Percentiles rank a stretch among this genome's conserved stretches.
These are phyloP conservation scores for Cossypha polioptera DNA, from an alignment of 2,797 vertebrate species.

Conservation along the genomic window DNA sequence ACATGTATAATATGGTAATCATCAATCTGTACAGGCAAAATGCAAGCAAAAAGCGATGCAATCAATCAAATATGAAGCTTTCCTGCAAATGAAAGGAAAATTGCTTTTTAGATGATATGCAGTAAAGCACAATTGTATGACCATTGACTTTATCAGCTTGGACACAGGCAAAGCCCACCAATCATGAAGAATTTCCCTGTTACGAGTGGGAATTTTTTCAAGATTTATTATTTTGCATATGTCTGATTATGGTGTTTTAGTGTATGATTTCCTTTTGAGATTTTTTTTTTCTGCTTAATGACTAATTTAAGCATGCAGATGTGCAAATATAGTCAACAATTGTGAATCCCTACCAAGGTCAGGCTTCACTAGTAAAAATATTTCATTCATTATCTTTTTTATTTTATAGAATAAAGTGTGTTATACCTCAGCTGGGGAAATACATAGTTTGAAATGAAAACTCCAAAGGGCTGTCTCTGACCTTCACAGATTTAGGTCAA, in stretches of 20 bases:
- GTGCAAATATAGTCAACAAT: background rate
- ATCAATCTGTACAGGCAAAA: conserved; percentile 28
- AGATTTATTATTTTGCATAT: background rate
- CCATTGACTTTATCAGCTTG: background rate
- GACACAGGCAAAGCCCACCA: background rate
- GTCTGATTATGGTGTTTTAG: background rate
- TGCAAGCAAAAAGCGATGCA: background rate
- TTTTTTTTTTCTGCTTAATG: background rate
- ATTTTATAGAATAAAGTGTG: background rate
- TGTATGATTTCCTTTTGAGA: background rate
- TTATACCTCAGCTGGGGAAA: background rate
- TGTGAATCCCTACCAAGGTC: background rate
- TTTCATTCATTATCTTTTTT: background rate
- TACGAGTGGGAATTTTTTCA: background rate
- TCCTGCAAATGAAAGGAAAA: background rate
- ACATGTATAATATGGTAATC: background rate
- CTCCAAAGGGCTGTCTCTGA: background rate
- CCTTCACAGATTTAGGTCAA: conserved; percentile 32
- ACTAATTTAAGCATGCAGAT: background rate
- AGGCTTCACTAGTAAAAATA: background rate
- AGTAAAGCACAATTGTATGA: background rate
- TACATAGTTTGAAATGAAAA: background rate
- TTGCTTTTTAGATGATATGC: background rate
- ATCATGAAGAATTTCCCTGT: background rate
- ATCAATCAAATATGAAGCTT: conserved; percentile 17